Conservation (phyloP, 2,113 vertebrate species). For the Bos javanicus region DNA sequence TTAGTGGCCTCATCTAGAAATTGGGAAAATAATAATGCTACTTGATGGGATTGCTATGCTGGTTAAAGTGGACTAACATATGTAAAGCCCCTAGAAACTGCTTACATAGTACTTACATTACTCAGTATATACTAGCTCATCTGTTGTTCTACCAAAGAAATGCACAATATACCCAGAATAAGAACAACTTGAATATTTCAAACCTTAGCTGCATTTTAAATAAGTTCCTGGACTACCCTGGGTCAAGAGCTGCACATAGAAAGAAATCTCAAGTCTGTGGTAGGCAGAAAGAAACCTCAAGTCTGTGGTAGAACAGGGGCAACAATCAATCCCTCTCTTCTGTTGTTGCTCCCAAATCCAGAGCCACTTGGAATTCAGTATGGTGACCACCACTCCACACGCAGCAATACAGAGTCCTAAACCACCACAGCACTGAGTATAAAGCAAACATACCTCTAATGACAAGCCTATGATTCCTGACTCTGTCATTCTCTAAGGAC, state of each 20-base stretch:
- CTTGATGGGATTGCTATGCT: not conserved
- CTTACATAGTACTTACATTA: not conserved
- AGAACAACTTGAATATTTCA: not conserved
- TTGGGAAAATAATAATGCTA: not conserved
- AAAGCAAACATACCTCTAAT: not conserved
- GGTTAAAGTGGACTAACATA: not conserved
- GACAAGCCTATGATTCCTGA: not conserved
- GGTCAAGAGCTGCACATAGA: not conserved
- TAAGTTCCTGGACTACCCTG: not conserved
- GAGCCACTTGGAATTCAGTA: not conserved
- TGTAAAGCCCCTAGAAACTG: not conserved
- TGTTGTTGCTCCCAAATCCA: not conserved
- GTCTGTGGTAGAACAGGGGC: not conserved
- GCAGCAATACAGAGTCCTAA: not conserved
- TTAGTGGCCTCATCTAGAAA: not conserved
- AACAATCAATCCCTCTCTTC: not conserved
- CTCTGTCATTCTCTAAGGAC: not conserved
- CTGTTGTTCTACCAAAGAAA: not conserved
- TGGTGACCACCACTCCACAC: not conserved
- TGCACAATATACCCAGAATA: not conserved
- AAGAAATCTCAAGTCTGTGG: not conserved
- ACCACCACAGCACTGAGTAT: not conserved
- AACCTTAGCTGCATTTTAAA: not conserved
- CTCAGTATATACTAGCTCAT: not conserved
- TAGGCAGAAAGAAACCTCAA: not conserved